Conservation (phyloP, 2,113 vertebrate species). For the Sinosuthora webbiana region DNA sequence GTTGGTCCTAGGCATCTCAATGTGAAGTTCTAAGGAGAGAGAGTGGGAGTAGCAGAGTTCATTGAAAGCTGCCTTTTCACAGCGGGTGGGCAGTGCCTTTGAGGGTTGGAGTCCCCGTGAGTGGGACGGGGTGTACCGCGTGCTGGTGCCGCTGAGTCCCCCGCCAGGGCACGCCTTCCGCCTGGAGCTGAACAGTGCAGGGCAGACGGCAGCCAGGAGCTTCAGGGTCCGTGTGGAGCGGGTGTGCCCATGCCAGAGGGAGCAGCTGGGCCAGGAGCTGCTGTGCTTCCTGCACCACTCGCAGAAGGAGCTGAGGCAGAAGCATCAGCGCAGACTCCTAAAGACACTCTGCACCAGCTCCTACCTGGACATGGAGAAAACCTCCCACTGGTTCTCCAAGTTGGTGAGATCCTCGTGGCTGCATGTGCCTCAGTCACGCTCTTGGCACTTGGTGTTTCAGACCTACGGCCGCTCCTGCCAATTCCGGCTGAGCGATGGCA, state of each 20-base stretch:
- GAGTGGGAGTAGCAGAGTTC: neutral
- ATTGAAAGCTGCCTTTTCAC: neutral
- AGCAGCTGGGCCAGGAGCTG: neutral
- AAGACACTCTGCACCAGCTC: neutral
- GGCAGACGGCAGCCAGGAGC: neutral
- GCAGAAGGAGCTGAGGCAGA: neutral
- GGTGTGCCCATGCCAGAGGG: neutral
- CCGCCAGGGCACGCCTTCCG: neutral
- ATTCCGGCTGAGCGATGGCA: too few species aligned
- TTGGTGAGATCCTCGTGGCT: too few species aligned
- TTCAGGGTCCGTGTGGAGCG: neutral
- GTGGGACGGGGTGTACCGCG: neutral
- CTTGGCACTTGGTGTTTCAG: too few species aligned
- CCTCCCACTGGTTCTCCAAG: too few species aligned
- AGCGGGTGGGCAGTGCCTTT: neutral
- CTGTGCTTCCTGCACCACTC: neutral
- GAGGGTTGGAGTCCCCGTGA: neutral
- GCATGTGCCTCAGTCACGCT: too few species aligned
- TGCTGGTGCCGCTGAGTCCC: neutral
- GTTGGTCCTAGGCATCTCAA: neutral
- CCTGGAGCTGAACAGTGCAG: neutral
- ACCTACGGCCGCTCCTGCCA: too few species aligned
- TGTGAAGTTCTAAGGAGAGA: neutral
- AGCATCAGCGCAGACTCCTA: neutral
- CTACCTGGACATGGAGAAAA: neutral